Conservation (phyloP, 2,888 invertebrate genomes). For the Athetis lepigone region DNA sequence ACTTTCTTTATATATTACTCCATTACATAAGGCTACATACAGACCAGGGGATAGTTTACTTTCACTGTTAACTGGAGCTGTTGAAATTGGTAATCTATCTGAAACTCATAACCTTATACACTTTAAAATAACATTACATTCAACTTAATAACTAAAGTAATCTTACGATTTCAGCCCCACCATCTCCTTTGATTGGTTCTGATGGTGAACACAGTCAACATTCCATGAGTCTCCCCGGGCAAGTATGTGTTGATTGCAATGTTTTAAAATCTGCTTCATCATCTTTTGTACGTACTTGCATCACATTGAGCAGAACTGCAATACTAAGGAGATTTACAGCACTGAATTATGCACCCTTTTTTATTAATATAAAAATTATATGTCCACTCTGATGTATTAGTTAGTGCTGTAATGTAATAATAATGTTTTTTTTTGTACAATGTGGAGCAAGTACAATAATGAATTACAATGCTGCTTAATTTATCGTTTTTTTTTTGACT, state of each 20-base stretch:
- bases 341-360: too few species aligned
- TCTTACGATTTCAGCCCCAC: constrained; percentile 92
- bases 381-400: too few species aligned
- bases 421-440: background rate
- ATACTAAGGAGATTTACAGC: background rate
- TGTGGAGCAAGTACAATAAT: constrained; percentile 38
- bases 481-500: constrained; percentile 45
- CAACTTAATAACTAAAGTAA: background rate
- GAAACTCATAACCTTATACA: background rate
- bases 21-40: background rate
- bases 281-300: constrained; percentile 19
- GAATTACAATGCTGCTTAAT: constrained; percentile 25
- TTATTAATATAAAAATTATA: too few species aligned
- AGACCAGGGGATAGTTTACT: too few species aligned
- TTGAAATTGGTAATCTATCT: too few species aligned
- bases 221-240: constrained; percentile 87
- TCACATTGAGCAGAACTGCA: constrained; percentile 10
- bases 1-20: background rate
- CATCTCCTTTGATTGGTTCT: constrained; percentile 94
- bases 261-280: background rate
- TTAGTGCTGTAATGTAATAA: background rate
- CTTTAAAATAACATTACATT: background rate
- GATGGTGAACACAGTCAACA: constrained; percentile 91
- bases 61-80: too few species aligned
- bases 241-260: constrained; percentile 70